These are phyloP conservation scores for Agonum fuliginosum DNA, from an alignment of 2,888 invertebrate genomes.

Conservation along the genomic window DNA sequence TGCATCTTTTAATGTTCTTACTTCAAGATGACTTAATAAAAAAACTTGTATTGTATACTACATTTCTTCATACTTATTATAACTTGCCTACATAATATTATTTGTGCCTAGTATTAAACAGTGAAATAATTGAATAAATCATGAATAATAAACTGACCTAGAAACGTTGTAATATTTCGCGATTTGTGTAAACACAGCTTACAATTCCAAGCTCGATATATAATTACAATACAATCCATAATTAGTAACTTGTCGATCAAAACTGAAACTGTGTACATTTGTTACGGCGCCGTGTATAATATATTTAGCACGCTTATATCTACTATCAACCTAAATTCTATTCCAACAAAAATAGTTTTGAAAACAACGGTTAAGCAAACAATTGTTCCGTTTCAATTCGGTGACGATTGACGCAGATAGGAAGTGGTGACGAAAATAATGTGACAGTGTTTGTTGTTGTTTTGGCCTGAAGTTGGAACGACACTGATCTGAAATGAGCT, in stretches of 20 bases:
- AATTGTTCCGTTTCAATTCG: constrained; percentile 56
- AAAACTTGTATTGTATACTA: too few relatives aligned
- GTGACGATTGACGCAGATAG: constrained; percentile 57
- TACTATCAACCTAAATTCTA: constrained; percentile 46
- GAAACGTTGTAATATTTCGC: too few relatives aligned
- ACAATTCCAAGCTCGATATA: neutral
- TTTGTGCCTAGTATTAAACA: too few relatives aligned
- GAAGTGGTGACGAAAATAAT: constrained; percentile 55
- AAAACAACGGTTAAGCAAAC: constrained; percentile 53
- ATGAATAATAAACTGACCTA: too few relatives aligned
- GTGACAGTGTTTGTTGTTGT: constrained; percentile 54
- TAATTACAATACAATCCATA: constrained; percentile 11
- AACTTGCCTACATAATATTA: too few relatives aligned
- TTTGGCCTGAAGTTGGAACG: constrained; percentile 25
- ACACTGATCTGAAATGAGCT: neutral
- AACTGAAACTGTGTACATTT: neutral
- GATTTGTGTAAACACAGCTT: too few relatives aligned
- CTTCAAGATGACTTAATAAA: too few relatives aligned
- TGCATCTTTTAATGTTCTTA: too few relatives aligned
- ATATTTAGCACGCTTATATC: neutral
- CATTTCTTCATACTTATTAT: too few relatives aligned
- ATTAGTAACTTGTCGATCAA: constrained; percentile 30
- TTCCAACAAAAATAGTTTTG: constrained; percentile 38
- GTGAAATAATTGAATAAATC: too few relatives aligned
- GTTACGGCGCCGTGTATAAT: constrained; percentile 18